Evolutionary conservation across 2,113 vertebrate species (phyloP).

Genomic region (Cathartes aura): DNA sequence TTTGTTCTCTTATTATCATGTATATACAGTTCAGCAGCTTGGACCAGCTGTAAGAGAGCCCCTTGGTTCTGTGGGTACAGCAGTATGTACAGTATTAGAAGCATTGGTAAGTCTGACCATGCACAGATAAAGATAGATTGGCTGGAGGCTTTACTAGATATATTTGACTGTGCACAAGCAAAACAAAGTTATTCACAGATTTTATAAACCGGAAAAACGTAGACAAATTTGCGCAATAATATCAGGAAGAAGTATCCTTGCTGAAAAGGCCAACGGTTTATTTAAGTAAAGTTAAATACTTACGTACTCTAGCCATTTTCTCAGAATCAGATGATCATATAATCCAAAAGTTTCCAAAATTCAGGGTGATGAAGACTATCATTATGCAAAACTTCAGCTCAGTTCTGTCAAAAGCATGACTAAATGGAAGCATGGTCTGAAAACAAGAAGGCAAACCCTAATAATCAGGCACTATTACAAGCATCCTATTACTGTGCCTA

Average conservation of each 20-base stretch:
- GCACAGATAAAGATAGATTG: not conserved
- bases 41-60: not conserved
- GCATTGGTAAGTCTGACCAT: not conserved
- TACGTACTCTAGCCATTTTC: not conserved
- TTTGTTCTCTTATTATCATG: not conserved
- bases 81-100: not conserved
- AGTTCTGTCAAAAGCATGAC: not conserved
- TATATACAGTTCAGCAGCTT: not conserved
- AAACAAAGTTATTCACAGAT: not conserved
- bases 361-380: not conserved
- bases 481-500: too few relatives aligned
- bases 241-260: not conserved
- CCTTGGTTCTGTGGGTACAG: not conserved
- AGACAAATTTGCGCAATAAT: fast-evolving
- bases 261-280: not conserved
- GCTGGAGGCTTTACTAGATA: not conserved
- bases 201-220: not conserved
- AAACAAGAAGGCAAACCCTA: not conserved
- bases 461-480: not conserved
- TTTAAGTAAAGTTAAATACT: not conserved
- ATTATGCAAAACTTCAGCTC: not conserved
- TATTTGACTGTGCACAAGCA: not conserved
- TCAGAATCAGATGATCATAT: not conserved
- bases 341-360: not conserved
- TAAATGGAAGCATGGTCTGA: not conserved